Percentiles rank a stretch among this genome's conserved stretches.
Evolutionary conservation across 64 coral and sea anemone genomes (phyloP).

Genomic region (Trachythela sp.): DNA sequence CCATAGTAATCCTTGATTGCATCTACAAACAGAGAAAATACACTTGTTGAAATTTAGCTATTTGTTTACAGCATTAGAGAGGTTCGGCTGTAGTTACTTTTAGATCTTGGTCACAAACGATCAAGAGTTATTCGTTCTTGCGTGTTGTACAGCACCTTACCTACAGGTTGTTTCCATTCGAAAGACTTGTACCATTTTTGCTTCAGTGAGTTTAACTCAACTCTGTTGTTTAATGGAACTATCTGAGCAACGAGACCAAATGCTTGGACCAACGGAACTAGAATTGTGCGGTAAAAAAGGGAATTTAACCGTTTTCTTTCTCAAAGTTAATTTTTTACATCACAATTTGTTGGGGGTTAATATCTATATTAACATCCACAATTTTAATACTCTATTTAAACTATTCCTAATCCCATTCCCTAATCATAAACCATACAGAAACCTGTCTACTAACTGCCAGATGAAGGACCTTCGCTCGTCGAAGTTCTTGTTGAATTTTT

Average conservation of each 20-base stretch:
- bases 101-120: too few relatives aligned
- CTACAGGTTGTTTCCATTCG: constrained; percentile 61
- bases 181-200: constrained; percentile 72
- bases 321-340: too few relatives aligned
- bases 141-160: constrained; percentile 8
- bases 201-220: constrained; percentile 69
- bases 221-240: constrained; percentile 69
- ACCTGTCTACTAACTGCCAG: too few relatives aligned
- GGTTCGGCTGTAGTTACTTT: too few relatives aligned
- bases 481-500: too few relatives aligned
- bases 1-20: constrained; percentile 92
- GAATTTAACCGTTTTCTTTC: neutral
- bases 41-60: neutral
- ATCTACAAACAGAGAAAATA: constrained; percentile 47
- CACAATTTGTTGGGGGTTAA: too few relatives aligned
- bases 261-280: constrained; percentile 69
- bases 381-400: too few relatives aligned
- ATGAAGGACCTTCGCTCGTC: too few relatives aligned
- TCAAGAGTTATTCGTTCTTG: too few relatives aligned
- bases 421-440: too few relatives aligned
- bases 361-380: too few relatives aligned
- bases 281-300: neutral
- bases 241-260: constrained; percentile 73
- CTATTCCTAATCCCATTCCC: too few relatives aligned
- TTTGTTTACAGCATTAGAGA: neutral